Percentiles rank a stretch among this genome's conserved stretches.
These are phyloP conservation scores for Keiferia lycopersicella DNA, from an alignment of 2,888 invertebrate genomes.

Conservation along the genomic window DNA sequence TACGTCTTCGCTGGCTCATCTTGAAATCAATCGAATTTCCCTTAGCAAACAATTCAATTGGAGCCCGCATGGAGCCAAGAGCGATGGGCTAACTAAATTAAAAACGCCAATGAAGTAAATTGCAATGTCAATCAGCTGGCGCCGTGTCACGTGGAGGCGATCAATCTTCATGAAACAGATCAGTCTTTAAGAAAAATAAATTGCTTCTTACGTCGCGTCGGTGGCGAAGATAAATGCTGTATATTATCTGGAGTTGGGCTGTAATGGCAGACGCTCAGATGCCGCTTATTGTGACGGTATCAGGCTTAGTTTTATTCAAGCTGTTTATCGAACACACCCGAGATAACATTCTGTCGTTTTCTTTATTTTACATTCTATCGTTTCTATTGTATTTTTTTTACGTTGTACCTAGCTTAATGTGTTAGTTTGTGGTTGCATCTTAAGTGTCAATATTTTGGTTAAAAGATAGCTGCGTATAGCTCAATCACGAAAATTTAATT, in stretches of 20 bases:
- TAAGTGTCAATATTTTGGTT: too few relatives aligned
- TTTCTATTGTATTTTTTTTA: too few relatives aligned
- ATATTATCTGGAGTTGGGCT: slow-evolving; percentile 22
- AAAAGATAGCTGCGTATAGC: too few relatives aligned
- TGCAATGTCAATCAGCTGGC: slow-evolving; percentile 70
- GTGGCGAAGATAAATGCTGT: slow-evolving; percentile 13
- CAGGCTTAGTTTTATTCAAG: background rate
- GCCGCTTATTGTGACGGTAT: background rate
- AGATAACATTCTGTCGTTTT: background rate
- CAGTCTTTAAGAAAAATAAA: slow-evolving; percentile 73
- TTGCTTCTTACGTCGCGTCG: slow-evolving; percentile 44
- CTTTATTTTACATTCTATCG: background rate
- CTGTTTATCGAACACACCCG: background rate
- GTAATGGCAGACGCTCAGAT: slow-evolving; percentile 27
- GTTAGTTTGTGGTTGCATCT: too few relatives aligned
- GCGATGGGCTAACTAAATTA: slow-evolving; percentile 68
- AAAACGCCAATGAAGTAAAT: slow-evolving; percentile 74
- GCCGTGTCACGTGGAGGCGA: slow-evolving; percentile 59
- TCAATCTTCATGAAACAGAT: slow-evolving; percentile 70
- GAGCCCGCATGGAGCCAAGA: slow-evolving; percentile 45
- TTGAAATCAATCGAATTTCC: slow-evolving; percentile 3
- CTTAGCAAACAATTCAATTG: slow-evolving; percentile 49
- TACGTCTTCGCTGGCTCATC: background rate
- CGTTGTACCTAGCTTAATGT: too few relatives aligned
- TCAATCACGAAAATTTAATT: too few relatives aligned